Evolutionary conservation across 1,140 invertebrate genomes (phyloP).

Genomic region (Limonius californicus): DNA sequence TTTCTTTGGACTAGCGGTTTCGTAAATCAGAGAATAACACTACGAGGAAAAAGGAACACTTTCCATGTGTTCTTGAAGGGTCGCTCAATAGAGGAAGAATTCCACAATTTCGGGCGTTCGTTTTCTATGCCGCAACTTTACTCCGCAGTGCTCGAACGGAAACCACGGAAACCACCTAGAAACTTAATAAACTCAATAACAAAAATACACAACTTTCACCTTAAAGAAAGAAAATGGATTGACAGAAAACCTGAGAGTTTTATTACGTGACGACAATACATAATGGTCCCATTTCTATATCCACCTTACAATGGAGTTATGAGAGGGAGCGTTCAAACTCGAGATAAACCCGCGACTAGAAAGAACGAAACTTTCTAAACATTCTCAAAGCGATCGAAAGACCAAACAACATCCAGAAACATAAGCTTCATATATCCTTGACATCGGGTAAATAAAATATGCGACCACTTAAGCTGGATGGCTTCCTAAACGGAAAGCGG

Average conservation of each 20-base stretch:
- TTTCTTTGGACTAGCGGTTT: no score
- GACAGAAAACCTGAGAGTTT: background rate
- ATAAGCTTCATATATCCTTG: background rate
- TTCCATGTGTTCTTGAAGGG: no score
- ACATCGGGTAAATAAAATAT: background rate
- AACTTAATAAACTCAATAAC: background rate
- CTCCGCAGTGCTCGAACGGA: no score
- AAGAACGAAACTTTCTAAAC: background rate
- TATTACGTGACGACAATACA: slow-evolving; percentile 1
- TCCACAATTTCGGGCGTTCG: no score
- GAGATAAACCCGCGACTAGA: background rate
- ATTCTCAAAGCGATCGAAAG: background rate
- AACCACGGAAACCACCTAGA: no score
- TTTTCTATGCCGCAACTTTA: no score
- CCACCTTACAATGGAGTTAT: background rate
- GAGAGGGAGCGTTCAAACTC: background rate
- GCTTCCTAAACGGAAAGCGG: background rate
- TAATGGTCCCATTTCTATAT: background rate
- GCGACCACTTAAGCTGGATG: background rate
- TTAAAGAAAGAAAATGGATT: background rate
- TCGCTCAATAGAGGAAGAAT: no score
- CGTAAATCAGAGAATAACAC: no score
- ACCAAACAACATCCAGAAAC: background rate
- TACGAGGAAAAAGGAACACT: no score
- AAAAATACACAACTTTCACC: slow-evolving; percentile 1